Evolutionary conservation across 2,113 vertebrate species (phyloP).

Genomic region (Hippocampus comes): DNA sequence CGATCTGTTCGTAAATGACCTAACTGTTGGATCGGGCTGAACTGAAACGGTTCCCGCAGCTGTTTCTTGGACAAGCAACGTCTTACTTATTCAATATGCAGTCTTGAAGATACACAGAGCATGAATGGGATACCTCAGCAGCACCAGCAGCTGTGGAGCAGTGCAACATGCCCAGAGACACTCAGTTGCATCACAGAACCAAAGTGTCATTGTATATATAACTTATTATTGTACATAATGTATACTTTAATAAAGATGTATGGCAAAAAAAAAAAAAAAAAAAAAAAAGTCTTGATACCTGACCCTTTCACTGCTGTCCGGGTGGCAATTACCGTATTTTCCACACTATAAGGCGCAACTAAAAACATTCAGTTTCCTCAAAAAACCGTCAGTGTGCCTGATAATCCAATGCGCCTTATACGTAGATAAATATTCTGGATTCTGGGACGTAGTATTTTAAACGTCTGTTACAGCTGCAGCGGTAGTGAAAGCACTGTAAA

Average conservation of each 20-base stretch:
- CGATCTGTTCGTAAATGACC: slow-evolving; percentile 35
- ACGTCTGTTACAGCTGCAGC: too few species aligned
- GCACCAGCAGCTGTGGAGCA: slow-evolving; percentile 36
- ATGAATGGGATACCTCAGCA: slow-evolving; percentile 65
- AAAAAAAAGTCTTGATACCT: neutral
- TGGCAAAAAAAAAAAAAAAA: neutral
- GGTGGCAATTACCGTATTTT: too few species aligned
- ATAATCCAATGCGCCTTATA: too few species aligned
- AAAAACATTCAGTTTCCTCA: too few species aligned
- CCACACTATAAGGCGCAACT: too few species aligned
- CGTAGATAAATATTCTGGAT: too few species aligned
- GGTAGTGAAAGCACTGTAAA: too few species aligned
- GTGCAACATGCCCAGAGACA: slow-evolving; percentile 43
- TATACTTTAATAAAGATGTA: slow-evolving; percentile 65
- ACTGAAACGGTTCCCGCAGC: slow-evolving; percentile 25
- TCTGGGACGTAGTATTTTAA: too few species aligned
- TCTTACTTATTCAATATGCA: slow-evolving; percentile 25
- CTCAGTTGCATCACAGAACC: slow-evolving; percentile 40
- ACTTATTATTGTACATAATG: slow-evolving; percentile 80
- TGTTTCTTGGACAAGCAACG: slow-evolving; percentile 17
- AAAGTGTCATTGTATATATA: slow-evolving; percentile 75
- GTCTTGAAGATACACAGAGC: slow-evolving; percentile 52
- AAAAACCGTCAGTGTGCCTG: too few species aligned
- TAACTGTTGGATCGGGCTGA: slow-evolving; percentile 30
- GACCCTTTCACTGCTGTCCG: neutral